A percentile compares a stretch with the other conserved stretches of the same genome.
phyloP scores from a whole-genome alignment of 1,140 invertebrate genomes.

The Saccostrea cuccullata region DNA sequence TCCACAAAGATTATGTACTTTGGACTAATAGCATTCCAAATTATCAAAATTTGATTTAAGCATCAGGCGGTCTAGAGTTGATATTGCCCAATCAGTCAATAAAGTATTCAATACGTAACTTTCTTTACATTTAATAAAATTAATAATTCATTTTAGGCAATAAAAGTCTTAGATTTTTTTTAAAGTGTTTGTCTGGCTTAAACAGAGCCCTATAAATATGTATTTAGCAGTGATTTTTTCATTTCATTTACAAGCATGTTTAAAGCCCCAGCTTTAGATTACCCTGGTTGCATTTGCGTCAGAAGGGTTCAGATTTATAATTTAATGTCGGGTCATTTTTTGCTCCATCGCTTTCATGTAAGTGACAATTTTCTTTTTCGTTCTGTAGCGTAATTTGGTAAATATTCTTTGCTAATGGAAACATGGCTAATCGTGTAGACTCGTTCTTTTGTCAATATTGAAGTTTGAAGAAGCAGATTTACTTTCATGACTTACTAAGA shows the following conservation, averaged over 20 bases:
- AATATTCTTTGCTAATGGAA: conserved; percentile 1
- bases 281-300: conserved; percentile 36
- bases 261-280: conserved; percentile 2
- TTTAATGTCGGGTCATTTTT: conserved; percentile 27
- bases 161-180: conserved; percentile 26
- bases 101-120: not conserved
- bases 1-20: not conserved
- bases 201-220: conserved; percentile 26
- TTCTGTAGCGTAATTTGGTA: not conserved
- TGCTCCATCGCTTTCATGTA: conserved; percentile 35
- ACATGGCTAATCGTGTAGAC: not conserved
- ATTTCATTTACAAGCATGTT: conserved; percentile 27
- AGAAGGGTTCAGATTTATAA: conserved; percentile 10
- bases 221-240: not conserved
- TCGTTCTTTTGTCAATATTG: not conserved
- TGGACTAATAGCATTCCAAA: not conserved
- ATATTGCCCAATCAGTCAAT: conserved; percentile 1
- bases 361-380: conserved; percentile 27
- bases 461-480: not conserved
- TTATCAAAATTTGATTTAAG: not conserved
- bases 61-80: not conserved
- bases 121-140: conserved; percentile 15
- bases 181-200: conserved; percentile 10
- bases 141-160: conserved; percentile 10
- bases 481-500: not conserved